A percentile compares a stretch with the other conserved stretches of the same genome.
These are phyloP conservation scores for Caenorhabditis doughertyi DNA, from an alignment of 2,888 invertebrate species.

Conservation along the genomic window DNA sequence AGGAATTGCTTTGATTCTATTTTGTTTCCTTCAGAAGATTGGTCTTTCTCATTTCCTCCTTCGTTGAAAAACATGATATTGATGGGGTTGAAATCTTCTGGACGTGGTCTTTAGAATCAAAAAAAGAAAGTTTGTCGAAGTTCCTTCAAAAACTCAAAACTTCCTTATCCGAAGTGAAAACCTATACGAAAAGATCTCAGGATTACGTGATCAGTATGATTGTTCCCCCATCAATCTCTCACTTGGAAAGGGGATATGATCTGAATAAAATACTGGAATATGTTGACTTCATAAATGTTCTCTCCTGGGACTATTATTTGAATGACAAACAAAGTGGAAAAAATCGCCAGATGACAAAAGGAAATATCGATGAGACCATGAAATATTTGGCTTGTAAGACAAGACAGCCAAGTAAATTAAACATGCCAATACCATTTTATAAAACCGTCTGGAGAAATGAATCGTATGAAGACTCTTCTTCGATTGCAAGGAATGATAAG, in stretches of 20 bases:
- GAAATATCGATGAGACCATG: too few relatives aligned
- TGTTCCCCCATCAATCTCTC: neutral
- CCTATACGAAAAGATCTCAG: slow-evolving; percentile 8
- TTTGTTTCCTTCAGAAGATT: neutral
- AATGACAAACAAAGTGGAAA: too few relatives aligned
- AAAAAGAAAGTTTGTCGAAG: neutral
- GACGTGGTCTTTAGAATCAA: neutral
- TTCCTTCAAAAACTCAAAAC: neutral
- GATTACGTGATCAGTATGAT: slow-evolving; percentile 12
- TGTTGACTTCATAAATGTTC: slow-evolving; percentile 19
- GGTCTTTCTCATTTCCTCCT: neutral
- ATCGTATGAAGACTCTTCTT: too few relatives aligned
- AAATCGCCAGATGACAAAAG: too few relatives aligned
- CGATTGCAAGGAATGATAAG: too few relatives aligned
- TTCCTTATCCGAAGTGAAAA: slow-evolving; percentile 9
- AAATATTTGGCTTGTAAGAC: too few relatives aligned
- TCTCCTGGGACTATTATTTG: slow-evolving; percentile 77
- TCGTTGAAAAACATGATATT: neutral
- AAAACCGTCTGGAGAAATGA: too few relatives aligned
- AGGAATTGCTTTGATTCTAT: too few relatives aligned
- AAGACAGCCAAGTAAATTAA: too few relatives aligned
- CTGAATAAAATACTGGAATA: neutral
- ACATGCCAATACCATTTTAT: too few relatives aligned
- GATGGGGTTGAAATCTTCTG: slow-evolving; percentile 6
- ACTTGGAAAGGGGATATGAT: neutral